These are phyloP conservation scores for Eucera pruinosa DNA, from an alignment of 2,888 invertebrate species.

Conservation along the genomic window DNA sequence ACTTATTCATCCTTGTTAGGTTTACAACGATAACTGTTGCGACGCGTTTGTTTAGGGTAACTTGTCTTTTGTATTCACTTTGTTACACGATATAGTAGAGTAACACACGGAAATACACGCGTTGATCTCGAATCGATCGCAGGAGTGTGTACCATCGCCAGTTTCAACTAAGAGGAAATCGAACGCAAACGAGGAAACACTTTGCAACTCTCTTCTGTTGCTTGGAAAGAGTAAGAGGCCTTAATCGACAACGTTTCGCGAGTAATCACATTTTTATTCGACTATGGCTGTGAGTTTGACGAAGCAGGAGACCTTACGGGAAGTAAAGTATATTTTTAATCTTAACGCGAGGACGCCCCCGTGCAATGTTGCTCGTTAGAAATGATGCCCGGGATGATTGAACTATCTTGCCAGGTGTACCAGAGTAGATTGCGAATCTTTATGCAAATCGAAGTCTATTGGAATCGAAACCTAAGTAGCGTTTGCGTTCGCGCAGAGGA, in stretches of 20 bases:
- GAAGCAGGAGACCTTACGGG: conserved; percentile 57
- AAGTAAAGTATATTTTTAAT: conserved; percentile 52
- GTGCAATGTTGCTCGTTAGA: not conserved
- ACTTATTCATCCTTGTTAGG: conserved; percentile 75
- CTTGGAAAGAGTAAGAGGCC: conserved; percentile 47
- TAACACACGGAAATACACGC: conserved; percentile 2
- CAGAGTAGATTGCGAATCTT: no score
- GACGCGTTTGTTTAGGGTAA: conserved; percentile 71
- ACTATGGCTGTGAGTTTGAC: conserved; percentile 75
- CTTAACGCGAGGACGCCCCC: no score
- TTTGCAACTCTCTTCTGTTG: not conserved
- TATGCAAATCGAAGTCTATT: no score
- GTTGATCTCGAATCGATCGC: conserved; percentile 23
- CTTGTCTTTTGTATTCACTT: conserved; percentile 36
- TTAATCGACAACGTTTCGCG: conserved; percentile 56
- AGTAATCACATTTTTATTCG: conserved; percentile 51
- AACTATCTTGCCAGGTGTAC: no score
- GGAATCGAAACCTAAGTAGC: no score
- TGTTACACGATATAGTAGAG: conserved; percentile 11
- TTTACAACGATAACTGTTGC: conserved; percentile 41
- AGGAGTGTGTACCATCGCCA: no score
- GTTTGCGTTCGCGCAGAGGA: no score
- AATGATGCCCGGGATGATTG: not conserved
- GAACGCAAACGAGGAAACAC: not conserved
- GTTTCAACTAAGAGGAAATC: no score